Base-by-base conservation (phyloP, 2,888 invertebrate genomes). In the Anoplius nigerrimus region DNA sequence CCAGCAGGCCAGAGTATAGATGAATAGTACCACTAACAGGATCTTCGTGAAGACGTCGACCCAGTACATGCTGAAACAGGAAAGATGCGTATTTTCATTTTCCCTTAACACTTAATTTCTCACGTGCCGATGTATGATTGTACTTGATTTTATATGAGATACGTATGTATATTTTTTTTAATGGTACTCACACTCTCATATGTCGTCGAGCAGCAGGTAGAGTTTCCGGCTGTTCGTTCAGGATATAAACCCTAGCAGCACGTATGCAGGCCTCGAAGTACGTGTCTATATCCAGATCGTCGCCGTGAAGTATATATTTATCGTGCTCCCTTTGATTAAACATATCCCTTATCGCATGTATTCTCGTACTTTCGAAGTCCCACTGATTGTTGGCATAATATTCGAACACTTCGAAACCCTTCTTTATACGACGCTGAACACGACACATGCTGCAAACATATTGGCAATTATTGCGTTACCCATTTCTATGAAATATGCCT, bases 371-470 rank as follows among this genome's bases (percentile, higher is more conserved):
- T 53, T 93, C 93, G 87, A 97, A 96, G 83, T 95, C 94, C 97
- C 98, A 98, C 72, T 96, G 95, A 85, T 95, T 95, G 86, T 95
- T 95, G 0, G 97, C 96, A 89, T 98, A 98, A 87, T 97, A 97
- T 84, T 97, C 95, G 83, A 98, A 94, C 0, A 95, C 95, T 82
- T 95, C 95, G 83, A 97, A 95, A 0, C 97, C 95, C 89, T 96
- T 95, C 74, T 92, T 92, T 79, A 98, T 94, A 55, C 95, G 93
- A 65, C 93, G 93, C 78, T 97, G 97, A 0, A 97, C 94, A 58
- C 94, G 92, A 83, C 95, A 94, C 84, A 97, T 90, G 27, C 97
- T 97, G 87, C 0, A 69, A 48, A 62, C 20, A 71, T 27, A 56
- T 43, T 5, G 20, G 8, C 1, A 13, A 21, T 48, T 48, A 48